Conservation (phyloP, 2,797 vertebrate species). For the Hylomyscus alleni region DNA sequence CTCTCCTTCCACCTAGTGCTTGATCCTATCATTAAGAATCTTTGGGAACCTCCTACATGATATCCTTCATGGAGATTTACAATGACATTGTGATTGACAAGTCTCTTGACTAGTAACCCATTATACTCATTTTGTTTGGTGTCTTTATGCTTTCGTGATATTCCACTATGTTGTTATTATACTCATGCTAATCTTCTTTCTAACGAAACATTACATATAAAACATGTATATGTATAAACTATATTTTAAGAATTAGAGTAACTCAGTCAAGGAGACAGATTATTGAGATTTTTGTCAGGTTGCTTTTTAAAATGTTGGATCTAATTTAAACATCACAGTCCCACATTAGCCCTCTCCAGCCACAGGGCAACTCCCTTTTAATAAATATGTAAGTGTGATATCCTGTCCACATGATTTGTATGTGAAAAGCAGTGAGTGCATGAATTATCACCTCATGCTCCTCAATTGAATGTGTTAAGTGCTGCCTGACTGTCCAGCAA, state of each 20-base stretch:
- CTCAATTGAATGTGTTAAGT: background rate
- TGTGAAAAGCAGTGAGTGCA: slow-evolving; percentile 10
- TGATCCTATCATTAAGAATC: background rate
- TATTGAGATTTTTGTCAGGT: background rate
- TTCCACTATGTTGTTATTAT: background rate
- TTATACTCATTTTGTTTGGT: background rate
- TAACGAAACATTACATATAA: background rate
- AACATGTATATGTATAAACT: background rate
- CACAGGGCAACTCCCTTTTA: background rate
- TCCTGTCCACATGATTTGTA: background rate
- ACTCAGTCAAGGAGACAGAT: background rate
- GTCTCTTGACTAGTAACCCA: background rate
- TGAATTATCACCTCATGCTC: background rate
- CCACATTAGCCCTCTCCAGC: background rate
- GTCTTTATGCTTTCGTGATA: background rate
- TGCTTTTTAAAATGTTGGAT: background rate
- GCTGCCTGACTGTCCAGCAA: background rate
- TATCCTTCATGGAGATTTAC: background rate
- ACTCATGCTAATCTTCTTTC: background rate
- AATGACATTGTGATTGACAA: background rate
- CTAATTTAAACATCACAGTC: background rate
- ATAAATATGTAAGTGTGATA: background rate
- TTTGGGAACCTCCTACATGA: background rate
- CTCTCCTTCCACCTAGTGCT: background rate
- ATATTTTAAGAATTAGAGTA: slow-evolving; percentile 6